Evolutionary conservation across 2,797 vertebrate species (phyloP).

Genomic region (Okamejei kenojei): DNA sequence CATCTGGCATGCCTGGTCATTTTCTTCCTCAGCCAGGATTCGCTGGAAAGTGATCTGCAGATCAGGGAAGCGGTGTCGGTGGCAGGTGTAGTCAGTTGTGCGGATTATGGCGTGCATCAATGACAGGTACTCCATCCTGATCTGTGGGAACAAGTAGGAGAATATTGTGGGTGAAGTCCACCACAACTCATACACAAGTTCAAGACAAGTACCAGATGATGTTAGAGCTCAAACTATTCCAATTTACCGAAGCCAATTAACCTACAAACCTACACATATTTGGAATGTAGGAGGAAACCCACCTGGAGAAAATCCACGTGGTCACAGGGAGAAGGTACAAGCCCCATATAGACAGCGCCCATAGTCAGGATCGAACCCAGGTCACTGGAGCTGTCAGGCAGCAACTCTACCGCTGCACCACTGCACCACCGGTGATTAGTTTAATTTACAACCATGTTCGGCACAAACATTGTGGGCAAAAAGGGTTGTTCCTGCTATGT

Average conservation of each 20-base stretch:
- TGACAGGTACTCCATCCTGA: slow-evolving; percentile 94
- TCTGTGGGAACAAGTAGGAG: slow-evolving; percentile 53
- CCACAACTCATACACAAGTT: not conserved
- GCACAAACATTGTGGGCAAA: too few relatives aligned
- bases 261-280: too few relatives aligned
- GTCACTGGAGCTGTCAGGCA: too few relatives aligned
- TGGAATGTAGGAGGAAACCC: too few relatives aligned
- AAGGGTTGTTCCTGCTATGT: too few relatives aligned
- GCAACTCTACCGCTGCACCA: too few relatives aligned
- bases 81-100: slow-evolving; percentile 85
- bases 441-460: too few relatives aligned
- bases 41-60: slow-evolving; percentile 79
- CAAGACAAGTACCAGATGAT: not conserved
- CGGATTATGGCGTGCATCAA: slow-evolving; percentile 90
- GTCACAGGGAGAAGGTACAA: too few relatives aligned
- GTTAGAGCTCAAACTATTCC: not conserved
- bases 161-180: not conserved
- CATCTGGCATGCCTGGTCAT: slow-evolving; percentile 78
- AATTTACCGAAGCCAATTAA: not conserved
- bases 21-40: slow-evolving; percentile 75
- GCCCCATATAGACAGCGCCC: too few relatives aligned
- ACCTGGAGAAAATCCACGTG: too few relatives aligned
- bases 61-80: slow-evolving; percentile 80
- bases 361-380: too few relatives aligned
- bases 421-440: too few relatives aligned